Conservation (phyloP, 2,113 vertebrate species). For the Ia io region DNA sequence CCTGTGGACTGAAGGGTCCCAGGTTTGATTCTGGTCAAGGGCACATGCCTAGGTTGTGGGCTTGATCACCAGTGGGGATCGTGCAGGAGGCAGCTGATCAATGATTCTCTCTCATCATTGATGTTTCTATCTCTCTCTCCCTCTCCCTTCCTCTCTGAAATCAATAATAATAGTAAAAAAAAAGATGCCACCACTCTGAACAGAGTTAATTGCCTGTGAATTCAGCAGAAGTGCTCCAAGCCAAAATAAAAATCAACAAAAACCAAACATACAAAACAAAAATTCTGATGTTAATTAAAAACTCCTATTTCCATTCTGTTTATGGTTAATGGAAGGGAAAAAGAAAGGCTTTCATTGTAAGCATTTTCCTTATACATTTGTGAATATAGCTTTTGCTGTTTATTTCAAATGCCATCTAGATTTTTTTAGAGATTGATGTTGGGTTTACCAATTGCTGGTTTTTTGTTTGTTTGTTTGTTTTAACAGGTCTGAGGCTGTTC, state of each 20-base stretch:
- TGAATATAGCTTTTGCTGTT: background rate
- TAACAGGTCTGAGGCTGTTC: background rate
- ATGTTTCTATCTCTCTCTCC: too few species aligned
- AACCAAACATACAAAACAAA: background rate
- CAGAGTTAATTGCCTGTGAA: background rate
- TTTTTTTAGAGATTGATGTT: background rate
- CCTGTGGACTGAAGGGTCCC: too few species aligned
- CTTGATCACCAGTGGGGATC: too few species aligned
- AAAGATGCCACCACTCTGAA: background rate
- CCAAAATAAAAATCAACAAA: background rate
- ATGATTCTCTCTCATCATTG: too few species aligned
- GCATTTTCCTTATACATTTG: background rate
- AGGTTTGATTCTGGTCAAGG: too few species aligned
- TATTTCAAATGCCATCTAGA: constrained; percentile 8
- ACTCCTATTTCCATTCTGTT: background rate
- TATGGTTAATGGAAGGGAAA: background rate
- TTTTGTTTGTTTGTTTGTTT: background rate
- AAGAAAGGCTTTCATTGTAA: background rate
- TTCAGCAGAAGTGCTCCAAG: background rate
- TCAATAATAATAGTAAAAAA: too few species aligned
- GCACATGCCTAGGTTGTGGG: too few species aligned
- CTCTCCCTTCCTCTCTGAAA: too few species aligned
- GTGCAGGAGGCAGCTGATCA: too few species aligned
- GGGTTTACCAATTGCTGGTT: background rate
- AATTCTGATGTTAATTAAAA: background rate